Evolutionary conservation across 2,113 vertebrate species (phyloP).

Genomic region (Mobula hypostoma): DNA sequence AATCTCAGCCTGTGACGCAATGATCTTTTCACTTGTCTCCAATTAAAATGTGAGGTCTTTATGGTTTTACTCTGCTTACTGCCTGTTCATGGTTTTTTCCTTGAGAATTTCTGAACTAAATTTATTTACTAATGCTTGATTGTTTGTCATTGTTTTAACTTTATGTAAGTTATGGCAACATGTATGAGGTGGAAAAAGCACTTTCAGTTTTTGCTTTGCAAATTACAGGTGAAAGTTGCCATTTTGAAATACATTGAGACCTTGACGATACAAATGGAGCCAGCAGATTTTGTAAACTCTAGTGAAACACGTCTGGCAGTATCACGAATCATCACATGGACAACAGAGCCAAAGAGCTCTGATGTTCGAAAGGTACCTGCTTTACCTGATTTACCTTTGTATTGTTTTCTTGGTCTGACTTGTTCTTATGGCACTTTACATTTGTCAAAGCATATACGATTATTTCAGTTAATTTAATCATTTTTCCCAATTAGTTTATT

Average conservation of each 20-base stretch:
- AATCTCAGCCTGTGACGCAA: too few relatives aligned
- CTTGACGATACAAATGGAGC: constrained; percentile 88
- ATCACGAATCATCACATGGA: constrained; percentile 95
- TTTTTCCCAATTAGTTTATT: not conserved
- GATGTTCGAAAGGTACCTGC: constrained; percentile 83
- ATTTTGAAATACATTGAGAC: constrained; percentile 94
- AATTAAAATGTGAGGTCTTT: not conserved
- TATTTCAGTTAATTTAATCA: too few relatives aligned
- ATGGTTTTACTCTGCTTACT: not conserved
- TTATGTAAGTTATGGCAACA: not conserved
- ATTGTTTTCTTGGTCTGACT: not conserved
- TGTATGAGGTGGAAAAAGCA: not conserved
- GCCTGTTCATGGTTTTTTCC: not conserved
- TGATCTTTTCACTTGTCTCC: too few relatives aligned
- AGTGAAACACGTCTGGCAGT: constrained; percentile 92
- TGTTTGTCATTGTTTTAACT: not conserved
- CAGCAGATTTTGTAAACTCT: constrained; percentile 88
- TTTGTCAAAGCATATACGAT: not conserved
- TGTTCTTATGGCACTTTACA: not conserved
- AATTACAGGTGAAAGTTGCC: constrained; percentile 83
- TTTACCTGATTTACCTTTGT: not conserved
- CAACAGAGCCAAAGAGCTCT: constrained; percentile 91
- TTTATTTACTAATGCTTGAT: not conserved
- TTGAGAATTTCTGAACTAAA: not conserved
- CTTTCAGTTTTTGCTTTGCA: not conserved